A percentile compares a stretch with the other conserved stretches of the same genome.
phyloP scores from a whole-genome alignment of 1,140 invertebrate genomes.

The Anoplolepis gracilipes region DNA sequence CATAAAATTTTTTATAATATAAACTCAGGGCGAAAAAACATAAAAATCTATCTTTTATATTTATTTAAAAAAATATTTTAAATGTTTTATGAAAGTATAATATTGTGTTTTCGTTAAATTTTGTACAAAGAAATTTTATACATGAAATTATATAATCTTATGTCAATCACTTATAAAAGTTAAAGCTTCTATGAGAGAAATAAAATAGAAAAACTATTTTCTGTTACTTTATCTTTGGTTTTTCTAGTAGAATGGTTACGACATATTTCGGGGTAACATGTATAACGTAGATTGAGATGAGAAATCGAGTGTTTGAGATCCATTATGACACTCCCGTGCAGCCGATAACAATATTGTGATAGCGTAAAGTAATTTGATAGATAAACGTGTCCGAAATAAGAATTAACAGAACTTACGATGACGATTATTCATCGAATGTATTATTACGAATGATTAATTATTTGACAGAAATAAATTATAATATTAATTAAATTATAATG shows the following conservation, averaged over 20 bases:
- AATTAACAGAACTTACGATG: conserved; percentile 6
- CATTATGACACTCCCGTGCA: conserved; percentile 52
- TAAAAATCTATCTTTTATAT: background rate
- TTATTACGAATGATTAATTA: background rate
- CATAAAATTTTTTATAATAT: background rate
- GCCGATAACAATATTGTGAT: conserved; percentile 58
- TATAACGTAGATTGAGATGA: conserved; percentile 48
- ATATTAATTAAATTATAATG: conserved; percentile 4
- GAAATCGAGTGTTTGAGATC: conserved; percentile 52
- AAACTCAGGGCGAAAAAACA: background rate
- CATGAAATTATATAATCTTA: background rate
- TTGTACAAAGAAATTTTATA: background rate
- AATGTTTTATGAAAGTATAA: background rate
- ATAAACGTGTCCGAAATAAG: conserved; percentile 32
- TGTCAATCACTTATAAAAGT: background rate
- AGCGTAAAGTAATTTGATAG: conserved; percentile 49
- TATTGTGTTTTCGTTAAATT: background rate
- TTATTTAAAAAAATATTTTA: background rate
- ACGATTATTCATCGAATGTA: background rate
- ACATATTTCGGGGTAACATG: conserved; percentile 23
- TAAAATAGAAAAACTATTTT: background rate
- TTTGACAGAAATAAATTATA: background rate
- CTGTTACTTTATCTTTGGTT: background rate
- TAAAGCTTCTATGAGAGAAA: background rate
- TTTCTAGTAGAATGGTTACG: background rate